Evolutionary conservation across 2,888 invertebrate genomes (phyloP).

Genomic region (Caenorhabditis becei): DNA sequence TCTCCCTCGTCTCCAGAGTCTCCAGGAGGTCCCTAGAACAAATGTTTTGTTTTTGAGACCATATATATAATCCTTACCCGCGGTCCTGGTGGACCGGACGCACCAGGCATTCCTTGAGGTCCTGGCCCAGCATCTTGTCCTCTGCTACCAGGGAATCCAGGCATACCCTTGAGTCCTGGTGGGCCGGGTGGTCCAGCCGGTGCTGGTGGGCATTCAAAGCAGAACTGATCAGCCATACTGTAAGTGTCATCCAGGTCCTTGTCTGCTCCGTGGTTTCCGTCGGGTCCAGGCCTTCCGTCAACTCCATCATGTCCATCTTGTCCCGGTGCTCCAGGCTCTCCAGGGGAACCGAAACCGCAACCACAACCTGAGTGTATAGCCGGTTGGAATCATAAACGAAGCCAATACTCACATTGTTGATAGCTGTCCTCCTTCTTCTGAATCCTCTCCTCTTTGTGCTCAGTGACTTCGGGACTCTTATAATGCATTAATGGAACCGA

Average conservation of each 20-base stretch:
- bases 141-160: constrained; percentile 60
- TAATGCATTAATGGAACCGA: constrained; percentile 58
- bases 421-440: constrained; percentile 49
- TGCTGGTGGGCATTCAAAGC: constrained; percentile 70
- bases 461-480: constrained; percentile 58
- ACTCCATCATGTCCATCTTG: constrained; percentile 65
- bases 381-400: no score
- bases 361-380: constrained; percentile 76
- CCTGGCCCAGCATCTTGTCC: constrained; percentile 63
- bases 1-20: constrained; percentile 68
- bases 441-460: constrained; percentile 52
- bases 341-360: constrained; percentile 73
- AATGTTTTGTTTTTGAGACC: neutral
- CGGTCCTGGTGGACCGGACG: constrained; percentile 64
- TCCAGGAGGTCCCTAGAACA: constrained; percentile 67
- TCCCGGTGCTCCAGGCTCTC: constrained; percentile 65
- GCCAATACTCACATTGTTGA: constrained; percentile 50
- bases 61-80: constrained; percentile 33
- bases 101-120: constrained; percentile 59
- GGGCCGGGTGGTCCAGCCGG: constrained; percentile 67
- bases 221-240: constrained; percentile 64
- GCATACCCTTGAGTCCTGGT: constrained; percentile 67
- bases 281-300: constrained; percentile 62
- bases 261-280: constrained; percentile 63
- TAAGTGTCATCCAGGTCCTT: constrained; percentile 52